Evolutionary conservation across 2,797 vertebrate species (phyloP), one percentile per base, ranked within the genome.

Genomic region (Spinus olivaceus): DNA sequence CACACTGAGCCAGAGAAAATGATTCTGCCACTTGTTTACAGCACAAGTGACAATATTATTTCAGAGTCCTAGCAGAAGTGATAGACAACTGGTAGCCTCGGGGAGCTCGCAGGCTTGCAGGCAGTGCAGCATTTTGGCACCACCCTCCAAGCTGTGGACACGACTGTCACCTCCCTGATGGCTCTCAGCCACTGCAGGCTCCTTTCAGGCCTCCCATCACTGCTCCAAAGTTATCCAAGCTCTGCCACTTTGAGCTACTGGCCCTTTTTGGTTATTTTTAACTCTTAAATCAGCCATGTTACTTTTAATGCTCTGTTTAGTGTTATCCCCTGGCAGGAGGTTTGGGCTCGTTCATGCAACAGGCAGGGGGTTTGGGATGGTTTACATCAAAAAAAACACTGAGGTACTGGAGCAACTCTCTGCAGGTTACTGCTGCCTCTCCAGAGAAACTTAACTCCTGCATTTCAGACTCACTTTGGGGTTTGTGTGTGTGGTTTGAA

Each of bases 11-110:
- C 78, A 83, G 44, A 87, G 11, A 82, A 90, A 95, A 76, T 25
- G 32, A 83, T 86, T 83, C 65, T 84, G 73, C 77, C 93, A 53
- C 82, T 94, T 88, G 80, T 92, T 95, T 90, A 95, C 85, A 92
- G 90, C 67, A 64, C 47, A 78, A 95, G 91, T 69, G 80, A 91
- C 91, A 81, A 69, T 71, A 74, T 79, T 76, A 94, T 86, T 81
- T 86, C 1, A 0, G 80, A 93, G 88, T 81, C 81, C 88, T 69
- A 30, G 73, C 44, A 79, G 74, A 54, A 90, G 86, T 12, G 57
- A 86, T 8, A 92, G 90, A 92, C 90, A 86, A 81, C 46, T n/a
- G 53, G 86, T 83, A 93, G 77, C 88, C 92, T 78, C 53, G 69
- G 25, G 80, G 94, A 83, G 53, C 8, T 3, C 30, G 0, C 67